Conservation (phyloP, 1,140 invertebrate species). For the Fopius arisanus region DNA sequence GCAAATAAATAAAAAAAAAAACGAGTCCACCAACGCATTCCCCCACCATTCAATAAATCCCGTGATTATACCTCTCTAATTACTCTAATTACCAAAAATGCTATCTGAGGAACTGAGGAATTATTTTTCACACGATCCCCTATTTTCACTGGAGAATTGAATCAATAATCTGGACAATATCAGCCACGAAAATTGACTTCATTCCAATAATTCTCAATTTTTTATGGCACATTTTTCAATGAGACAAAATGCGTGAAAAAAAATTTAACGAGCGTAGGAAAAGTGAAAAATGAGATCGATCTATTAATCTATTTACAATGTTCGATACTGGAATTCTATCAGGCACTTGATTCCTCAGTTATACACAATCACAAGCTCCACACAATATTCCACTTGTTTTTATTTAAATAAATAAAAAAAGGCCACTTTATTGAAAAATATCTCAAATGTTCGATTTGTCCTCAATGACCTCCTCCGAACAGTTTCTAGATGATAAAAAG, state of each 20-base stretch:
- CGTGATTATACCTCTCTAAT: background rate
- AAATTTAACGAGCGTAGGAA: background rate
- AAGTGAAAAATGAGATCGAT: background rate
- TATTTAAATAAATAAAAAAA: background rate
- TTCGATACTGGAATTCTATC: background rate
- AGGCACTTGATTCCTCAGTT: background rate
- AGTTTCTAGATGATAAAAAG: constrained; percentile 51
- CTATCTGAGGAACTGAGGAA: background rate
- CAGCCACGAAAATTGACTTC: background rate
- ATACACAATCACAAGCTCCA: background rate
- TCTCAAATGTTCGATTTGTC: constrained; percentile 53
- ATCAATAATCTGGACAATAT: background rate
- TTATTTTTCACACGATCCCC: background rate
- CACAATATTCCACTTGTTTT: no score
- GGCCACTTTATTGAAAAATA: constrained; percentile 8
- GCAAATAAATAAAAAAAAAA: no score
- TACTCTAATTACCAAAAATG: background rate
- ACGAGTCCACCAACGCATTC: background rate
- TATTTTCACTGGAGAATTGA: background rate
- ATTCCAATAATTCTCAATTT: background rate
- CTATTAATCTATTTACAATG: background rate
- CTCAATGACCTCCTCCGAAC: constrained; percentile 53
- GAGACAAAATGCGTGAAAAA: background rate
- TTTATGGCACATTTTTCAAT: background rate
- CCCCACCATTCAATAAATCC: background rate